Base-by-base conservation (phyloP, 2,888 invertebrate genomes). In the Nymphalis c-album region DNA sequence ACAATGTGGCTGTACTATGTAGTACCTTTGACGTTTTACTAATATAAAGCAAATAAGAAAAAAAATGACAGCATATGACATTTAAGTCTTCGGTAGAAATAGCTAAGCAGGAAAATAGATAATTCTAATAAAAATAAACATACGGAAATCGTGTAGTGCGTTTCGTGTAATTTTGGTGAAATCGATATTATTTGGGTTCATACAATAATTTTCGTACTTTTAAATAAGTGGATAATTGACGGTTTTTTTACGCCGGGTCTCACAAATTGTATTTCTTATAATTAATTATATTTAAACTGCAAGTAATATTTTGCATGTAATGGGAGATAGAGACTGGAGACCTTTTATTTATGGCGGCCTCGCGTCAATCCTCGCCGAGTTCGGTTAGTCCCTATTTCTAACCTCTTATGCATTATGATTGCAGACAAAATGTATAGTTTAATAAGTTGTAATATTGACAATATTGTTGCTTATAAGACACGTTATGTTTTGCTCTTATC, bases 261-360 rank as follows among this genome's bases (percentile, higher is more conserved):
- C n/a, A 57, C 8, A 57, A 1, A 57, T 31, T 53, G 18, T 10
- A 3, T 13, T 65, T 35, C 45, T 63, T 53, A 63, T 58, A 63
- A 62, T 59, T 63, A 48, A 67, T 57, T 63, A 35, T 50, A 16
- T 20, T 63, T 22, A 60, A 51, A 20, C 22, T 68, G 60, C 48
- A 51, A 17, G 17, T 67, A 35, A 26, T 57, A 40, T 60, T 73
- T 73, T 73, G 73, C 82, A 81, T 93, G 95, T 94, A 83, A 96
- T 95, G 95, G 95, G 95, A 93, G 94, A 95, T 86, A 93, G 94
- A 81, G 96, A 97, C 89, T 98, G 98, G 97, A 95, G 97, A 91
- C 98, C 98, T 83, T 98, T 98, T 93, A 93, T 98, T 80, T 98
- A 97, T 93, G 98, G 98, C 86, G 98, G 98, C 75, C 85, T 98